phyloP scores from a whole-genome alignment of 1,140 invertebrate genomes.

The Bombus difficillimus region DNA sequence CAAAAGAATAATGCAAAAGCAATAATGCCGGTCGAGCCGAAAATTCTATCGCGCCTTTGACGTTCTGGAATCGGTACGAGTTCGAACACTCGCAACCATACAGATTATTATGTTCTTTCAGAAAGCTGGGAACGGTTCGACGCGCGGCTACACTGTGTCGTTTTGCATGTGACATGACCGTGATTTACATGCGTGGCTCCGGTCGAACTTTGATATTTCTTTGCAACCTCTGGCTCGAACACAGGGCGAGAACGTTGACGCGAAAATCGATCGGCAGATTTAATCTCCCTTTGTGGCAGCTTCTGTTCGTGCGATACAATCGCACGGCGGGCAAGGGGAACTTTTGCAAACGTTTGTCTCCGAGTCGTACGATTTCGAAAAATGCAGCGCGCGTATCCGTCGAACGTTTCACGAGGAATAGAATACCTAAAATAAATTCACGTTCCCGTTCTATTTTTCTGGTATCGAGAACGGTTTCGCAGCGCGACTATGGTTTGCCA shows the following conservation, averaged over 20 bases:
- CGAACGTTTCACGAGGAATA: background rate
- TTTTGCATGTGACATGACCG: slow-evolving; percentile 12
- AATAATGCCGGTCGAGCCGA: background rate
- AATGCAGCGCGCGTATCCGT: too few species aligned
- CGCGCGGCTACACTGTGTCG: background rate
- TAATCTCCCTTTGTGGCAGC: slow-evolving; percentile 29
- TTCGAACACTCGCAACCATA: background rate
- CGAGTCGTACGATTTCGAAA: background rate
- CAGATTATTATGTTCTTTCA: slow-evolving; percentile 28
- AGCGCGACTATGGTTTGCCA: background rate
- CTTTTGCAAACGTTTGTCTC: background rate
- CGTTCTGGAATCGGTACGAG: background rate
- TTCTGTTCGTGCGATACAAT: background rate
- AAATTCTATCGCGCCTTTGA: slow-evolving; percentile 16
- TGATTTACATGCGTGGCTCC: slow-evolving; percentile 26
- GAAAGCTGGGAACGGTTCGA: background rate
- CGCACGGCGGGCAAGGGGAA: too few species aligned
- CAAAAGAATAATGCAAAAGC: slow-evolving; percentile 22
- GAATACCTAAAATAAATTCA: background rate
- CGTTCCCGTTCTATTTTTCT: background rate
- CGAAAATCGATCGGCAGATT: slow-evolving; percentile 19
- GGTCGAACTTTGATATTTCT: slow-evolving; percentile 26
- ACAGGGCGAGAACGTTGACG: background rate
- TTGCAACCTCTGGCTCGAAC: background rate
- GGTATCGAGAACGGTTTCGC: background rate